Percentiles rank a stretch among this genome's conserved stretches.
phyloP scores from a whole-genome alignment of 1,140 invertebrate species.

The Bombus waltoni region DNA sequence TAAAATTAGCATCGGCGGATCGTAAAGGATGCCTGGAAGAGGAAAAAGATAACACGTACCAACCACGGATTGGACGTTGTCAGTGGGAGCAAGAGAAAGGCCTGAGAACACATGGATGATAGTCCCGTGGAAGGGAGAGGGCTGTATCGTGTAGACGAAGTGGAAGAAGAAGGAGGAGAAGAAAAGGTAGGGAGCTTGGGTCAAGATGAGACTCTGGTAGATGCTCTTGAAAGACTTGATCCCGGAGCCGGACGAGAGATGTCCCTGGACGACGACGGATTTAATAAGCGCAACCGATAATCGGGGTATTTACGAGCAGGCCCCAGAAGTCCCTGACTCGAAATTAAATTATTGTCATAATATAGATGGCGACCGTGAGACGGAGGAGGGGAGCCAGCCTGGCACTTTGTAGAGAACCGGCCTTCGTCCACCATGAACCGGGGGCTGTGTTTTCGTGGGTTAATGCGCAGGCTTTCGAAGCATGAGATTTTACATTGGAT shows the following conservation, averaged over 20 bases:
- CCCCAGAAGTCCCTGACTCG: slow-evolving; percentile 50
- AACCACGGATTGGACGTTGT: slow-evolving; percentile 56
- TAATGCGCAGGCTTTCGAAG: background rate
- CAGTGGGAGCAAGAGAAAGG: slow-evolving; percentile 37
- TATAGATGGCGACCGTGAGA: slow-evolving; percentile 67
- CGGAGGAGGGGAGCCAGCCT: background rate
- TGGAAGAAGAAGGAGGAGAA: background rate
- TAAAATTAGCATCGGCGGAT: slow-evolving; percentile 80
- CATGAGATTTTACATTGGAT: background rate
- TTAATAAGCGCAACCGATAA: slow-evolving; percentile 74
- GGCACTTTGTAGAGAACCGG: slow-evolving; percentile 4
- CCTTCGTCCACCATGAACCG: background rate
- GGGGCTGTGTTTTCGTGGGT: background rate
- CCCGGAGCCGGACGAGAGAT: slow-evolving; percentile 25
- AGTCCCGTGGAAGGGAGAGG: slow-evolving; percentile 53
- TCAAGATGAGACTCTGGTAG: slow-evolving; percentile 49
- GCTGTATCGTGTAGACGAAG: background rate
- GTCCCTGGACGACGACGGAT: slow-evolving; percentile 70
- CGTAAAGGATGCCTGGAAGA: slow-evolving; percentile 75
- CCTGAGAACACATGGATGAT: slow-evolving; percentile 9
- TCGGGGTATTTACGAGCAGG: slow-evolving; percentile 64
- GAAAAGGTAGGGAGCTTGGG: background rate
- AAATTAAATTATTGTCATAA: slow-evolving; percentile 81
- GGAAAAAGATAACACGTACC: slow-evolving; percentile 50
- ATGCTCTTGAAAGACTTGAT: slow-evolving; percentile 37